Evolutionary conservation across 2,113 vertebrate genomes (phyloP), one percentile per base, ranked within the genome.

Genomic region (Psilopogon haemacephalus): DNA sequence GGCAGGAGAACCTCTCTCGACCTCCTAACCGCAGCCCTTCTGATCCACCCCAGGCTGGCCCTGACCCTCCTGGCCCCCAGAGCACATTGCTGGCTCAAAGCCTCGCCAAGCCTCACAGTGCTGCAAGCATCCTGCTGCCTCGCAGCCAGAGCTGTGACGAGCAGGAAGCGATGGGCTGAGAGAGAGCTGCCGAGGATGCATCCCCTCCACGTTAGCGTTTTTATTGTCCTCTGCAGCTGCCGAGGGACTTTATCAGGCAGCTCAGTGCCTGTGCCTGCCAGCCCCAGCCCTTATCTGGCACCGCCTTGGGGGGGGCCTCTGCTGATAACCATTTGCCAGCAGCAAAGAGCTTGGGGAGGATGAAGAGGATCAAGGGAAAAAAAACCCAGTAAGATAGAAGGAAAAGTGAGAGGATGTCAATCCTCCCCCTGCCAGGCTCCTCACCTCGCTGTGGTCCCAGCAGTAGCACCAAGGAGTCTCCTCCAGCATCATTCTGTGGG

Each of bases 111-210:
- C 55, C 71, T 1, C 27, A 13, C 48, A 48, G 33, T 59, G 74
- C 89, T 12, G 1, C 89, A 62, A 20, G 58, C 5, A 0, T 27
- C 32, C 74, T 4, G 0, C 62, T 17, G 58, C 62, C 52, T 26
- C 33, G 38, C 55, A 19, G 62, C 8, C 8, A 73, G 85, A 76
- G 78, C 78, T 52, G 14, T 73, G 89, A 69, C 6, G 26, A 77
- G 90, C 90, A 88, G 90, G 94, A 88, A 93, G 90, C 12, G 6
- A 92, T 65, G 88, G 92, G 79, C 88, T 86, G 95, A 85, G 93
- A 78, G 93, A 78, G 78, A 62, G 75, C 83, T 73, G 11, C 73
- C 44, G 52, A 21, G 8, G 83, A 90, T 65, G 50, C 88, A 72
- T 95, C 83, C 90, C 88, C 90, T 24, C 54, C 16, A 2, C 54